Evolutionary conservation across 1,140 invertebrate species (phyloP).

Genomic region (Chionoecetes opilio): DNA sequence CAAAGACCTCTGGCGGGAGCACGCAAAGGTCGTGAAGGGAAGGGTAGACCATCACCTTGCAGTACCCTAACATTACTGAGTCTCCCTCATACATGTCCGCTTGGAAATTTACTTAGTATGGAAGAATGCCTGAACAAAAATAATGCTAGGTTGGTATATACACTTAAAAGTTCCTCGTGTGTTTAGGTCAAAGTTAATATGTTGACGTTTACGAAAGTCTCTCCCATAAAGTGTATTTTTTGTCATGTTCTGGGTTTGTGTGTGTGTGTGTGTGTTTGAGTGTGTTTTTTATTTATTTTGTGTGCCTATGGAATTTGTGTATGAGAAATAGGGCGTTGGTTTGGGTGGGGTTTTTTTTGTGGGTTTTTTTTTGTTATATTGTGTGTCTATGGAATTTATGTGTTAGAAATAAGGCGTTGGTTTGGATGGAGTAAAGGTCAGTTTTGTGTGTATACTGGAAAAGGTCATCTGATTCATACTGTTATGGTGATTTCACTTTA

Average conservation of each 20-base stretch:
- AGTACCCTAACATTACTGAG: background rate
- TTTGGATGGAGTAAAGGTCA: too few relatives aligned
- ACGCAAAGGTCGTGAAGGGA: background rate
- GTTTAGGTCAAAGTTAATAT: background rate
- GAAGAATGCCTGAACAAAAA: background rate
- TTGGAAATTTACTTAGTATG: background rate
- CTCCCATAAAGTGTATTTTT: background rate
- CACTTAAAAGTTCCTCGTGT: background rate
- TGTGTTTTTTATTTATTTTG: background rate
- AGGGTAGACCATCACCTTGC: background rate
- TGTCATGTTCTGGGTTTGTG: too few relatives aligned
- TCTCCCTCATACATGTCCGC: background rate
- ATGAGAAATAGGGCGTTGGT: too few relatives aligned
- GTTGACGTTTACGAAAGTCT: too few relatives aligned
- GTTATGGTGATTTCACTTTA: too few relatives aligned
- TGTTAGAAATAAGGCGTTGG: too few relatives aligned
- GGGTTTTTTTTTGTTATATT: too few relatives aligned
- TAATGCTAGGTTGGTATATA: too few relatives aligned
- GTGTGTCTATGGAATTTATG: too few relatives aligned
- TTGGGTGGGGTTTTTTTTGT: too few relatives aligned
- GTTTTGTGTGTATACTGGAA: background rate
- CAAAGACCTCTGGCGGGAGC: background rate
- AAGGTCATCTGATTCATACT: background rate
- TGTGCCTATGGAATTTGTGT: background rate
- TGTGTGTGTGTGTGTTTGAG: too few relatives aligned